Base-by-base conservation (phyloP, 2,797 vertebrate species). In the Sternarchorhynchus goeldii region DNA sequence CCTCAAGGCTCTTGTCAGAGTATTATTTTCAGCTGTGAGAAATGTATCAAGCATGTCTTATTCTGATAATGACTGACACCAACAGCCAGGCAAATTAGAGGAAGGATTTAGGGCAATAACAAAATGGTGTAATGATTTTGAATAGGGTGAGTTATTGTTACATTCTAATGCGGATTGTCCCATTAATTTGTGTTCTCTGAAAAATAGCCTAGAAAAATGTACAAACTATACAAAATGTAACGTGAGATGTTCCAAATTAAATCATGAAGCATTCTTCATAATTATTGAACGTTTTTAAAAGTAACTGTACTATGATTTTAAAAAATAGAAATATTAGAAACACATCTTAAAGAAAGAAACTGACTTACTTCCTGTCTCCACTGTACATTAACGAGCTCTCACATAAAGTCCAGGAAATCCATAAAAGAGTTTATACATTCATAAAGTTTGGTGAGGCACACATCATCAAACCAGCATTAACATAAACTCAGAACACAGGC, bases 1-100 rank as follows among this genome's bases (percentile, higher is more conserved):
- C 76, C 86, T 18, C n/a, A 86, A 88, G 83, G 89, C 86, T 78
- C 78, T 77, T 83, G 57, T 78, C 71, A 75, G 60, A 78, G 66
- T 77, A 73, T 79, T 82, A 45, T 73, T 69, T 83, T 83, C 72
- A 69, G 68, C 69, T 34, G 34, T 63, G 79, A 71, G 73, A 81
- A 84, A 80, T 60, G 85, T 80, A 83, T 82, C 82, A 79, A 81
- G 86, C 83, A 82, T 84, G 60, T 81, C 56, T 64, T 72, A 1
- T 76, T 80, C 64, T 34, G 41, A 70, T 81, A 62, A 80, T 76
- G 70, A 77, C 76, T 83, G 81, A 79, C 66, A 64, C 66, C 60
- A 76, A 60, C 41, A 79, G 73, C 69, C 59, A 77, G 68, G 59
- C 75, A 68, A 75, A 79, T 83, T 72, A 83, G 64, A 69, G 71